Evolutionary conservation across 2,888 invertebrate species (phyloP), one percentile per base, ranked within the genome.

Genomic region (Sesia bembeciformis): DNA sequence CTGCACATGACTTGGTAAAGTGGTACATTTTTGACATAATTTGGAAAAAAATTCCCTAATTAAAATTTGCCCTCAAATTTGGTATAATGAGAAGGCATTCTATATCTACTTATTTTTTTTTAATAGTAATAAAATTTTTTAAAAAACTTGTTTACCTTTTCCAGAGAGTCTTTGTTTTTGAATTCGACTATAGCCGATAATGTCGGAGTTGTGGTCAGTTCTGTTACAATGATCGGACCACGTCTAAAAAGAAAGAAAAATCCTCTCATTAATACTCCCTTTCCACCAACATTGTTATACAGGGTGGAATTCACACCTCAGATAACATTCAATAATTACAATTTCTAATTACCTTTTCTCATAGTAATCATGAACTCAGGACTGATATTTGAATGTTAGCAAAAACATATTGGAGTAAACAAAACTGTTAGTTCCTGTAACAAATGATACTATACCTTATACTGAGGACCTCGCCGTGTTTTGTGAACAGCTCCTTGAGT

Each of bases 181-280:
- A 88, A 89, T 88, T 88, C 89, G 84, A 89, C 86, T 78, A 89
- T 88, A 79, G 89, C 89, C 84, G 89, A 88, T 87, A 89, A 85
- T 86, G 88, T 87, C 76, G 89, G 89, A 81, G 89, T 88, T 78
- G 87, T 88, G 87, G 90, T 89, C 89, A 84, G 85, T 88, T 89
- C 89, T 76, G 88, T 88, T 74, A 89, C 89, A 84, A 89, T 85
- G 86, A 89, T 88, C 84, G 89, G 89, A 88, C 89, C 89, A 89
- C 89, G 89, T 89, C 89, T 89, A 89, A 84, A 89, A 89, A 88
- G 79, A 86, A 88, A 88, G 81, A 86, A 87, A 85, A 84, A 79
- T 74, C 78, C 78, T 78, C 76, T 80, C 67, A 74, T 89, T 89
- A 89, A 87, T 87, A 80, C 78, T 84, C 81, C 81, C 76, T 72